phyloP scores from a whole-genome alignment of 2,113 vertebrate genomes.

The Uropsilus gracilis region DNA sequence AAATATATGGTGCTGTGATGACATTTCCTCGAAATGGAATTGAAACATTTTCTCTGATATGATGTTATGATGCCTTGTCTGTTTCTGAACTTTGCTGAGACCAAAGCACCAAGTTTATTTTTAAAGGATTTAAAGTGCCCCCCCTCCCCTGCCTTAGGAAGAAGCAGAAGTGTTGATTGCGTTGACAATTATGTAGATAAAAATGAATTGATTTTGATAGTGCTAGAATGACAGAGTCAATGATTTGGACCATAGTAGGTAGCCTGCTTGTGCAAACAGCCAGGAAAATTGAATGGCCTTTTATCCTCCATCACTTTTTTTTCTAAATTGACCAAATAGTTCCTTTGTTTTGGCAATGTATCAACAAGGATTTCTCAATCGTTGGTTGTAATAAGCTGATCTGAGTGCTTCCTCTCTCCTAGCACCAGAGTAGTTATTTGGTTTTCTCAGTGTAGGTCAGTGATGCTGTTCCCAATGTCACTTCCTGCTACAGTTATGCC shows the following conservation, averaged over 20 bases:
- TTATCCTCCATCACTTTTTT: not conserved
- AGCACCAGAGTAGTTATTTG: not conserved
- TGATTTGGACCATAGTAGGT: not conserved
- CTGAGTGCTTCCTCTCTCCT: not conserved
- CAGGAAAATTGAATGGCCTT: not conserved
- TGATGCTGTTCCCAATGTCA: not conserved
- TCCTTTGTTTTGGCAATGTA: not conserved
- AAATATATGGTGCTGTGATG: not conserved
- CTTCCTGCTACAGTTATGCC: not conserved
- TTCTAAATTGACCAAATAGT: not conserved
- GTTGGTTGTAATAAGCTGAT: not conserved
- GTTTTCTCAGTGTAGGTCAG: not conserved
- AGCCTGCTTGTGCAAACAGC: not conserved
- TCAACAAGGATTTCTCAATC: not conserved
- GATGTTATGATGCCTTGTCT: not conserved
- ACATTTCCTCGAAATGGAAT: conserved; percentile 53
- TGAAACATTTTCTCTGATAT: not conserved
- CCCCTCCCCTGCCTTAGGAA: not conserved
- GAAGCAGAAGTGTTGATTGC: not conserved
- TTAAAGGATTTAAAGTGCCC: conserved; percentile 16
- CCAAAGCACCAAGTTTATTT: conserved; percentile 47
- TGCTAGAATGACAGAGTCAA: conserved; percentile 50
- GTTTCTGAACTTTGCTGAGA: not conserved
- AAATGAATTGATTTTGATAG: conserved; percentile 46
- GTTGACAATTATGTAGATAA: not conserved